Evolutionary conservation across 2,797 vertebrate genomes (phyloP), one percentile per base, ranked within the genome.

Genomic region (Pangasius macronema): DNA sequence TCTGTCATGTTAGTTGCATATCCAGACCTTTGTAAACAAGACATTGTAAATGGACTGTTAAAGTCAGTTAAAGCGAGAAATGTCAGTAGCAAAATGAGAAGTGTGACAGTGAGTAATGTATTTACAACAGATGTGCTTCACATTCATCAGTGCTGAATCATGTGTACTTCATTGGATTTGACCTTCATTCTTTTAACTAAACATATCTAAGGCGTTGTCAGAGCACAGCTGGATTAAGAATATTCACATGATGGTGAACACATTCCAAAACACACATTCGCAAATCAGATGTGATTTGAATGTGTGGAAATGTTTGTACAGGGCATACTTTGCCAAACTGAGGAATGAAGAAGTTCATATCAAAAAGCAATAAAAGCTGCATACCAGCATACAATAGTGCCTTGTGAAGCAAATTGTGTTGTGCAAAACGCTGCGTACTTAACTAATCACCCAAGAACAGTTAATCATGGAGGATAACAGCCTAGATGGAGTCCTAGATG

Each of bases 271-370:
- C 46, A 82, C 39, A 81, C 59, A 33, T 22, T 51, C 36, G 8
- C 39, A 53, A 63, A 79, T 83, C 36, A n/a, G 27, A 81, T 24
- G 16, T 22, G 84, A 75, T 73, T 84, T 81, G 36, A 67, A 67
- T 82, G 68, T 55, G 46, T 87, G 83, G 75, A 87, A 61, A 65
- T 36, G 76, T 87, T 84, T 88, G 55, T 81, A 61, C 39, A 51
- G 14, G 75, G 27, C 39, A 46, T 49, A 67, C n/a, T 51, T 85
- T 80, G 61, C 59, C 53, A 46, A 70, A 72, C 73, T 82, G 57
- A 73, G 30, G 27, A 83, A 80, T 1, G 20, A 70, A 14, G 42
- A 33, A 27, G 72, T 75, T 53, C 73, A n/a, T n/a, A n/a, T 85
- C 39, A 83, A 30, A 10, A 61, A 83, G 82, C 39, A 87, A 82